These are phyloP conservation scores for Coregonus clupeaformis DNA, from an alignment of 2,113 vertebrate species.

Conservation along the genomic window DNA sequence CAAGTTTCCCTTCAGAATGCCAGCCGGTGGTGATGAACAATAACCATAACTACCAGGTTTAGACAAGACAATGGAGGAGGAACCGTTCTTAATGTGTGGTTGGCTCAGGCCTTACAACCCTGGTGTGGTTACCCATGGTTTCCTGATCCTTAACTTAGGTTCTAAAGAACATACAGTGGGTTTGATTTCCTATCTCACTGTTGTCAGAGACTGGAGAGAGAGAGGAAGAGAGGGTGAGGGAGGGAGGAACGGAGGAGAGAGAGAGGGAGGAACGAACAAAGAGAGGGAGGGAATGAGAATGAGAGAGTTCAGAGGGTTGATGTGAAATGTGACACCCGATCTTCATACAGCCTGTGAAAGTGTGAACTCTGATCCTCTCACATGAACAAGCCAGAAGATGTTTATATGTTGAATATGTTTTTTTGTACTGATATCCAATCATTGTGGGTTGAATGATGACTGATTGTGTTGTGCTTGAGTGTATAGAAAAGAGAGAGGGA, in stretches of 20 bases:
- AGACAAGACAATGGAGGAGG: not conserved
- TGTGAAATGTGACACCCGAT: not conserved
- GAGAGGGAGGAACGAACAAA: not conserved
- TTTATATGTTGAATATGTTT: no score
- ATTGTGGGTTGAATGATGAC: no score
- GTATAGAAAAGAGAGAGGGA: no score
- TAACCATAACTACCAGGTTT: conserved; percentile 9
- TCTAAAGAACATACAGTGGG: not conserved
- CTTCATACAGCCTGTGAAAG: not conserved
- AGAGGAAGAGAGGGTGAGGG: not conserved
- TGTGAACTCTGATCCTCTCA: no score
- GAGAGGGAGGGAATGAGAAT: not conserved
- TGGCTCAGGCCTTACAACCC: conserved; percentile 3
- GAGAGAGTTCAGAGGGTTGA: not conserved
- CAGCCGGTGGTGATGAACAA: conserved; percentile 14
- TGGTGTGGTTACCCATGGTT: conserved; percentile 27
- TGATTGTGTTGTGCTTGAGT: no score
- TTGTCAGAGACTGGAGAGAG: no score
- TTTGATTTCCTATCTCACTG: not conserved
- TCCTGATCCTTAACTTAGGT: not conserved
- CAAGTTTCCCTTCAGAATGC: conserved; percentile 3
- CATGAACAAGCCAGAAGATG: no score
- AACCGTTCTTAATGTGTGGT: conserved; percentile 3
- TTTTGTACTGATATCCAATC: no score
- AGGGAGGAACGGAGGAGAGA: not conserved